Percentiles rank a stretch among this genome's conserved stretches.
Conservation (phyloP, 2,113 vertebrate species). For the Notiomystis cincta region DNA sequence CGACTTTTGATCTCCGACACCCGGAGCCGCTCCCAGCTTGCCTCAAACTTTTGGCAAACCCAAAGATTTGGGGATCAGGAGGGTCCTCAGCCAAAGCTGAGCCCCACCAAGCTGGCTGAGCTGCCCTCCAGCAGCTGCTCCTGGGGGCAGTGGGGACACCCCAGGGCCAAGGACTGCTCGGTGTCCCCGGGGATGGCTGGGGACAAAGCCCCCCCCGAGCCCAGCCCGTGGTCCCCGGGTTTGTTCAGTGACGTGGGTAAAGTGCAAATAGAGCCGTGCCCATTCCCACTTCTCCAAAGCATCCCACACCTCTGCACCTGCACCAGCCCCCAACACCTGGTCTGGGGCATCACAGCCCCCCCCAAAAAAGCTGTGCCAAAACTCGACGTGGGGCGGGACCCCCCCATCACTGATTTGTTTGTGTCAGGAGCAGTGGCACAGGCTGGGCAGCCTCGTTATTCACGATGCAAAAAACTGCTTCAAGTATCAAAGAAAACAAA, state of each 20-base stretch:
- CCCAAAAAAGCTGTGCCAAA: background rate
- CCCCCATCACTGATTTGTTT: accelerated
- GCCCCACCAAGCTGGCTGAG: background rate
- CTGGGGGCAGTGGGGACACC: accelerated
- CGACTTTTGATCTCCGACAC: background rate
- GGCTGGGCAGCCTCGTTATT: background rate
- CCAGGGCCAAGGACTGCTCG: background rate
- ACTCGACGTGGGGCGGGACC: background rate
- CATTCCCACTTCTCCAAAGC: background rate
- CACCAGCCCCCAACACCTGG: background rate
- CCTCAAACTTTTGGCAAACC: background rate
- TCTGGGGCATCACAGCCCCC: accelerated
- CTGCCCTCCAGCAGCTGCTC: background rate
- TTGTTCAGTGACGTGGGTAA: background rate
- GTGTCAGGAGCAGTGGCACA: background rate
- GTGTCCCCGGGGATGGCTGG: background rate
- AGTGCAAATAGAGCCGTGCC: slow-evolving; percentile 34
- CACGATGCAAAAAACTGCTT: slow-evolving; percentile 30
- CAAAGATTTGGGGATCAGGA: background rate
- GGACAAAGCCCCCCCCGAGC: background rate
- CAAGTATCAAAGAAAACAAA: slow-evolving; percentile 49
- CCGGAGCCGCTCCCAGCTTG: background rate
- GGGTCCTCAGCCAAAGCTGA: background rate
- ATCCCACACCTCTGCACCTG: background rate
- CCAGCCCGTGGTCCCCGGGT: background rate